phyloP scores from a whole-genome alignment of 2,797 vertebrate genomes.

The Huso huso region DNA sequence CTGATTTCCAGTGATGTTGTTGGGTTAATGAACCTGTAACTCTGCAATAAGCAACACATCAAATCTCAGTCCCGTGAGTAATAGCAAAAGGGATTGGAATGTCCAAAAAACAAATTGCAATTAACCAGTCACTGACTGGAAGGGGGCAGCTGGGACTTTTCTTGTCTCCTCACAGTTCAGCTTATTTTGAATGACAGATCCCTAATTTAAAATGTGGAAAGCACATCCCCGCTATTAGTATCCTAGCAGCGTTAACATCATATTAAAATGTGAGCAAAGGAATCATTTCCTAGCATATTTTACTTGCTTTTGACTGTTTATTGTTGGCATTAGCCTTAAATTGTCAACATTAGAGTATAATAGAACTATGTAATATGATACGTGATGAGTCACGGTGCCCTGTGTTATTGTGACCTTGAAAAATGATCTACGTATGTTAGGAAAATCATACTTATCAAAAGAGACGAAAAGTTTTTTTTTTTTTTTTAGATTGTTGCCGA shows the following conservation, averaged over 20 bases:
- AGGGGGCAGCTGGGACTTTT: not conserved
- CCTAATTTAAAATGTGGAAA: not conserved
- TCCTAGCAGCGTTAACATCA: not conserved
- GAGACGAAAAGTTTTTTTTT: too few relatives aligned
- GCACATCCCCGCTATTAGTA: not conserved
- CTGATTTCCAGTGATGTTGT: not conserved
- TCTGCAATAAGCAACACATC: not conserved
- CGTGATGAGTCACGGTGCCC: too few relatives aligned
- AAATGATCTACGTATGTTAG: too few relatives aligned
- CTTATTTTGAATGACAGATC: not conserved
- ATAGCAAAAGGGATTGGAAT: not conserved
- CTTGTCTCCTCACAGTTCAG: not conserved
- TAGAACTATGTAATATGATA: too few relatives aligned
- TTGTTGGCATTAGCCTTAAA: too few relatives aligned
- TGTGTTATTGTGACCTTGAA: too few relatives aligned
- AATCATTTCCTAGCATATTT: not conserved
- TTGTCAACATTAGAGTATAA: too few relatives aligned
- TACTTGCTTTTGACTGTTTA: too few relatives aligned
- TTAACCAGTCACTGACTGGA: not conserved
- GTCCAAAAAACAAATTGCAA: slow-evolving; percentile 1
- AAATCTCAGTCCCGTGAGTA: not conserved
- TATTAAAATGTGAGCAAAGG: not conserved
- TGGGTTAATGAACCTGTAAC: not conserved
- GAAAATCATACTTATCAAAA: too few relatives aligned
- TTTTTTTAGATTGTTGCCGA: too few relatives aligned